A percentile compares a stretch with the other conserved stretches of the same genome.
These are phyloP conservation scores for Uropsilus gracilis DNA, from an alignment of 2,113 vertebrate species.

Conservation along the genomic window DNA sequence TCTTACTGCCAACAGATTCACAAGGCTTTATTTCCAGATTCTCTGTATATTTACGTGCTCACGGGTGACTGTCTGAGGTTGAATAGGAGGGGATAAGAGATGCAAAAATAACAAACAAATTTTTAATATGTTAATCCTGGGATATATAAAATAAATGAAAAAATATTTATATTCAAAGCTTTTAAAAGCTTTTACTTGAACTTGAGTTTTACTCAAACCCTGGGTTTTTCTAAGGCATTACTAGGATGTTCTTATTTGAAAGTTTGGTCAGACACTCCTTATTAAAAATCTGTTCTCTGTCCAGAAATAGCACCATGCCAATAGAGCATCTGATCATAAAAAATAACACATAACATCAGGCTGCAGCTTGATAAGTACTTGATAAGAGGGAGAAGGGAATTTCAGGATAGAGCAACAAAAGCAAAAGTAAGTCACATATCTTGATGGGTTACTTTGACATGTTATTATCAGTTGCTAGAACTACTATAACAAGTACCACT, in stretches of 20 bases:
- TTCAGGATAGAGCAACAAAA: conserved; percentile 32
- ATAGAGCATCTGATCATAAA: background rate
- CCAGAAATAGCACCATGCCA: background rate
- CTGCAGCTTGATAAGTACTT: conserved; percentile 5
- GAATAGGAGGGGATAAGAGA: background rate
- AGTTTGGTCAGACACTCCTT: background rate
- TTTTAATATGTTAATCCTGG: background rate
- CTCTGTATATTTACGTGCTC: background rate
- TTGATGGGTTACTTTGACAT: too few species aligned
- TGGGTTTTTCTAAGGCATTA: background rate
- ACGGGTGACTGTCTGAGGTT: background rate
- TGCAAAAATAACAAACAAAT: background rate
- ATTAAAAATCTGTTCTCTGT: background rate
- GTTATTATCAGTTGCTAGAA: too few species aligned
- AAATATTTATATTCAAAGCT: background rate
- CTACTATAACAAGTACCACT: background rate
- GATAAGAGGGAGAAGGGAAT: conserved; percentile 3
- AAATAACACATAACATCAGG: background rate
- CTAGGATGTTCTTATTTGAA: background rate
- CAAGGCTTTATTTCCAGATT: background rate
- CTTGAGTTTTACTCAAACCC: background rate
- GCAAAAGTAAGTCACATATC: background rate
- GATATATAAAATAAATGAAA: conserved; percentile 16
- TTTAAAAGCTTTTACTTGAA: background rate
- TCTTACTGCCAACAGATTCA: background rate